These are phyloP conservation scores for Pseudorhiza aurosa DNA, from an alignment of 30 jellyfish, hydroid and myxozoan species.

Conservation along the genomic window DNA sequence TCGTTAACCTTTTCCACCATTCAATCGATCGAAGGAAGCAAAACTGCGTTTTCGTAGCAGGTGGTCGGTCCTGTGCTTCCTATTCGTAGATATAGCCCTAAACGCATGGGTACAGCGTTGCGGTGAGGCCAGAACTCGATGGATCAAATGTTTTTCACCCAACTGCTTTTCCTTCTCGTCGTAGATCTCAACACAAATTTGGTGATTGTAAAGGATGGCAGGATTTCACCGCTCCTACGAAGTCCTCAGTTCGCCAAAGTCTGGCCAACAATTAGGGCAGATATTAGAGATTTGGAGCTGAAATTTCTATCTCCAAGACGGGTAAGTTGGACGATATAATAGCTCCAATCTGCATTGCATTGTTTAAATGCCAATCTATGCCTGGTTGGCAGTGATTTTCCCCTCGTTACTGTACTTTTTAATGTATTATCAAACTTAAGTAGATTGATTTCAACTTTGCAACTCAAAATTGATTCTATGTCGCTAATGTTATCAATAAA, in stretches of 20 bases:
- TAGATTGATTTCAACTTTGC: no score
- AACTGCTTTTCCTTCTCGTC: slow-evolving; percentile 3
- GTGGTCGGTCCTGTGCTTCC: not conserved
- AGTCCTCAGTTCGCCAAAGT: slow-evolving; percentile 69
- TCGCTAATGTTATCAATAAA: no score
- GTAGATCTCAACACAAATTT: slow-evolving; percentile 55
- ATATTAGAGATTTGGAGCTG: slow-evolving; percentile 67
- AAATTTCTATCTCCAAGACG: slow-evolving; percentile 71
- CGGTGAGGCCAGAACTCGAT: not conserved
- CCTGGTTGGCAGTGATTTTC: no score
- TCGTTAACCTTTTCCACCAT: slow-evolving; percentile 35
- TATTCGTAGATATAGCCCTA: no score
- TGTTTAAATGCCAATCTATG: no score
- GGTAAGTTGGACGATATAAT: slow-evolving; percentile 52
- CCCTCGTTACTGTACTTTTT: not conserved
- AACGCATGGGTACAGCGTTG: no score
- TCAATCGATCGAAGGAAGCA: not conserved
- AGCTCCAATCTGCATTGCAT: not conserved
- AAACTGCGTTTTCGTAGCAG: not conserved
- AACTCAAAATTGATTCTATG: no score
- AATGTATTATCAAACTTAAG: not conserved
- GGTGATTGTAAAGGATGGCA: slow-evolving; percentile 74
- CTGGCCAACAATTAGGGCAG: slow-evolving; percentile 68
- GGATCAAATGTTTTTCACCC: not conserved
- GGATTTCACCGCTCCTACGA: slow-evolving; percentile 57